Conservation (phyloP, 1,140 invertebrate genomes). For the Leptinotarsa lineolata region DNA sequence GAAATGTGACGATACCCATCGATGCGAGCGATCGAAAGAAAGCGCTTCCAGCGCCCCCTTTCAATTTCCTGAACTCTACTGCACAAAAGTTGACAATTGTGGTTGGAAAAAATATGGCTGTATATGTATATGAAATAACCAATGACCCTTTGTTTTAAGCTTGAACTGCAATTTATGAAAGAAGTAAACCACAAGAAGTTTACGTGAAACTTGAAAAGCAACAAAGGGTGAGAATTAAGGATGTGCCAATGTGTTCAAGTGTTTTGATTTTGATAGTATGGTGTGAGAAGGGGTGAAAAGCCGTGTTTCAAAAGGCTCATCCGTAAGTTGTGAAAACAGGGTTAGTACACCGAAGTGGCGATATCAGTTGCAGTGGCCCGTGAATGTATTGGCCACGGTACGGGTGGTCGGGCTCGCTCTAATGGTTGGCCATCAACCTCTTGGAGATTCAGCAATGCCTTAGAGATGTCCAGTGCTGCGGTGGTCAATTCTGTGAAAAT, state of each 20-base stretch:
- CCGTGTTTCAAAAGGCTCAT: slow-evolving; percentile 11
- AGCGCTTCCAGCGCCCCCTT: slow-evolving; percentile 25
- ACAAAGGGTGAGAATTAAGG: slow-evolving; percentile 30
- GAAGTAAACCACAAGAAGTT: no score
- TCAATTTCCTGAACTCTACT: slow-evolving; percentile 20
- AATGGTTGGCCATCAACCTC: slow-evolving; percentile 50
- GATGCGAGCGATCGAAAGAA: slow-evolving; percentile 29
- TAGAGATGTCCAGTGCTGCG: slow-evolving; percentile 55
- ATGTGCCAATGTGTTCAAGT: slow-evolving; percentile 23
- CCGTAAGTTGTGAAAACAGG: slow-evolving; percentile 21
- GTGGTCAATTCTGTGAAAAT: slow-evolving; percentile 52
- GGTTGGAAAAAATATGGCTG: slow-evolving; percentile 47
- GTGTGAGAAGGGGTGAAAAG: slow-evolving; percentile 22
- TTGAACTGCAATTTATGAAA: no score
- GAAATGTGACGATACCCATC: slow-evolving; percentile 20
- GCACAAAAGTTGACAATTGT: slow-evolving; percentile 34
- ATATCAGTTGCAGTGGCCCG: slow-evolving; percentile 27
- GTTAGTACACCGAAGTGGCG: slow-evolving; percentile 20
- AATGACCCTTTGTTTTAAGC: slow-evolving; percentile 51
- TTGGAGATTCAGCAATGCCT: slow-evolving; percentile 40
- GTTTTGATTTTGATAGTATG: slow-evolving; percentile 29
- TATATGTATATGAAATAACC: slow-evolving; percentile 53
- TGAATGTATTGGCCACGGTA: slow-evolving; percentile 34
- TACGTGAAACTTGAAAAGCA: not conserved
- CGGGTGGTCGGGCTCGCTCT: slow-evolving; percentile 40